These are phyloP conservation scores for Tipula vernalis DNA, from an alignment of 2,888 invertebrate genomes.

Conservation along the genomic window DNA sequence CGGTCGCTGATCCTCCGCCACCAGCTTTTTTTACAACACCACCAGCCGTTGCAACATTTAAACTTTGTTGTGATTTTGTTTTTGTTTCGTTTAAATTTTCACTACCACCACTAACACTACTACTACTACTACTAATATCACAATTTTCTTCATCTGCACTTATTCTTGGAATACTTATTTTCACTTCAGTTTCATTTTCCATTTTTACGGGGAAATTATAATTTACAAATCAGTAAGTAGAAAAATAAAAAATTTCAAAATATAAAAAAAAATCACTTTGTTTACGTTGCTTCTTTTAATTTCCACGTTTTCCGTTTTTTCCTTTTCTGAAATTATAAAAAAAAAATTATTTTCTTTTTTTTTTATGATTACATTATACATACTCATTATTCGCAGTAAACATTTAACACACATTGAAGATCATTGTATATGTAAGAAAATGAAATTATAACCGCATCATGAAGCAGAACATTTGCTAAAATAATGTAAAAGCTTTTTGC, in stretches of 20 bases:
- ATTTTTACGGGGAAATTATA: background rate
- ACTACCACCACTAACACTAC: background rate
- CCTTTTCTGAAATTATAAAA: background rate
- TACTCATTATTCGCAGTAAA: background rate
- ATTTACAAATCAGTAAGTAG: background rate
- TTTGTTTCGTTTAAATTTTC: background rate
- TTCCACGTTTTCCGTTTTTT: background rate
- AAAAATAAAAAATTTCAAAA: background rate
- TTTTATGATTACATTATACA: background rate
- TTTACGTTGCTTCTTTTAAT: background rate
- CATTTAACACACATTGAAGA: background rate
- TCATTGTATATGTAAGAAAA: background rate
- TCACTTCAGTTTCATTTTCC: background rate
- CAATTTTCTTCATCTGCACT: background rate
- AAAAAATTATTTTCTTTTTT: background rate
- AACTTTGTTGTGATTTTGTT: background rate
- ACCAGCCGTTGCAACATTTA: background rate
- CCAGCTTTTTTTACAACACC: background rate
- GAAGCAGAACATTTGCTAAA: no score
- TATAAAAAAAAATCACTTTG: background rate
- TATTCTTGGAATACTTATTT: background rate
- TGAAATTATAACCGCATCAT: no score
- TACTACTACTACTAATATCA: background rate
- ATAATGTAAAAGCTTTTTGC: no score
- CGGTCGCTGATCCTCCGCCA: background rate